Evolutionary conservation across 2,797 vertebrate genomes (phyloP).

Genomic region (Buphagus erythrorhynchus): DNA sequence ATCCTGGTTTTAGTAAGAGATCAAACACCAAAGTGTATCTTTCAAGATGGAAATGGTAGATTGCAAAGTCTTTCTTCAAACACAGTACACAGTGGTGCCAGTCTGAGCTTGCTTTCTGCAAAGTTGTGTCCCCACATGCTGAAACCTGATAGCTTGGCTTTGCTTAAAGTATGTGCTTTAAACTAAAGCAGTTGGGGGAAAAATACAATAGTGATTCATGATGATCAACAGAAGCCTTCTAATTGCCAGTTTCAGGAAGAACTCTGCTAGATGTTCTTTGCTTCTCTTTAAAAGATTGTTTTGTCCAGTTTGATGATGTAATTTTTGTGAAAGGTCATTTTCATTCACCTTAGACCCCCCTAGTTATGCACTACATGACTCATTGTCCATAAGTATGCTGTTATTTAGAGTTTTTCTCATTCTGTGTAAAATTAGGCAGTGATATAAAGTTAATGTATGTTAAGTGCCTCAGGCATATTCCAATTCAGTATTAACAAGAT

Average conservation of each 20-base stretch:
- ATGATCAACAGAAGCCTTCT: background rate
- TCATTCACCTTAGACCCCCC: conserved; percentile 44
- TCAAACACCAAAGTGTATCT: background rate
- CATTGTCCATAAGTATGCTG: conserved; percentile 30
- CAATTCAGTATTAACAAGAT: conserved; percentile 63
- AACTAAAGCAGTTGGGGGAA: background rate
- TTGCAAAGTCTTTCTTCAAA: background rate
- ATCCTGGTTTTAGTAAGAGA: background rate
- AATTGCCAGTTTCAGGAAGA: background rate
- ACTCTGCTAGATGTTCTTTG: background rate
- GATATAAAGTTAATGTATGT: conserved; percentile 57
- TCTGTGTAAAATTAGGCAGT: conserved; percentile 55
- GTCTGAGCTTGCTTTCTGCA: background rate
- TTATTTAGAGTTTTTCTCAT: conserved; percentile 70
- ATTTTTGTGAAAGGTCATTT: conserved; percentile 58
- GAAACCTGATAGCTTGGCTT: background rate
- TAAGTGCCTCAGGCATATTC: conserved; percentile 57
- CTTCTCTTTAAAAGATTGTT: background rate
- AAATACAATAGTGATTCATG: background rate
- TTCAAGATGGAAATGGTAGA: background rate
- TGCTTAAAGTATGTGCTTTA: background rate
- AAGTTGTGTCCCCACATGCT: background rate
- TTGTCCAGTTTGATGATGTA: background rate
- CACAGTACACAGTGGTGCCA: background rate
- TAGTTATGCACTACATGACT: conserved; percentile 3